Conservation (phyloP, 2,888 invertebrate genomes). For the Merodon equestris region DNA sequence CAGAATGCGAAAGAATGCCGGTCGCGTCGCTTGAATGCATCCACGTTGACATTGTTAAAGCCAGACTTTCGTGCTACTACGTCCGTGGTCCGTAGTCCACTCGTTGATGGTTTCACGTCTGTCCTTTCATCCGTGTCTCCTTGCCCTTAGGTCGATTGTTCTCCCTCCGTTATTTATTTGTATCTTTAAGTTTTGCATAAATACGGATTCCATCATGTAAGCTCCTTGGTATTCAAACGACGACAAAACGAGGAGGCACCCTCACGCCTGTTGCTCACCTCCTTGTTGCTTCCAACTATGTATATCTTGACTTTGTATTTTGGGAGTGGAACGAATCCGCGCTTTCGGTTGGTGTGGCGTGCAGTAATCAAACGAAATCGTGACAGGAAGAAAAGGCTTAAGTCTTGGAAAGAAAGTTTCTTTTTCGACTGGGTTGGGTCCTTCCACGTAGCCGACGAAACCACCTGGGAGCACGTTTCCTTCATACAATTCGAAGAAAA, state of each 20-base stretch:
- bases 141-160: not conserved
- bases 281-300: constrained; percentile 11
- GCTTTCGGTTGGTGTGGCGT: not conserved
- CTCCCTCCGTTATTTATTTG: constrained; percentile 28
- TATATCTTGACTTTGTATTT: too few species aligned
- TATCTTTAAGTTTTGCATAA: constrained; percentile 38
- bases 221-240: constrained; percentile 44
- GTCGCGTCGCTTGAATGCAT: constrained; percentile 33
- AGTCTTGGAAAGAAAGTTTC: too few species aligned
- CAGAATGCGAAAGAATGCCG: constrained; percentile 21
- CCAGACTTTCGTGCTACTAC: not conserved
- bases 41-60: constrained; percentile 17
- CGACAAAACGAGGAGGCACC: not conserved
- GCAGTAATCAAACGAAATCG: constrained; percentile 16
- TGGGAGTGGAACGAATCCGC: too few species aligned
- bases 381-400: constrained; percentile 40
- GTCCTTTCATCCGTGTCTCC: constrained; percentile 1
- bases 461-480: too few species aligned
- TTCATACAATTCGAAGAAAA: too few species aligned
- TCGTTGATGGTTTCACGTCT: too few species aligned
- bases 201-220: constrained; percentile 43
- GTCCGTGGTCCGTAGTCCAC: too few species aligned
- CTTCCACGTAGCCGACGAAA: too few species aligned
- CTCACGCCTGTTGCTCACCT: constrained; percentile 9
- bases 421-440: too few species aligned